Percentiles rank a stretch among this genome's conserved stretches.
phyloP scores from a whole-genome alignment of 2,797 vertebrate genomes.

The Fundulus diaphanus region DNA sequence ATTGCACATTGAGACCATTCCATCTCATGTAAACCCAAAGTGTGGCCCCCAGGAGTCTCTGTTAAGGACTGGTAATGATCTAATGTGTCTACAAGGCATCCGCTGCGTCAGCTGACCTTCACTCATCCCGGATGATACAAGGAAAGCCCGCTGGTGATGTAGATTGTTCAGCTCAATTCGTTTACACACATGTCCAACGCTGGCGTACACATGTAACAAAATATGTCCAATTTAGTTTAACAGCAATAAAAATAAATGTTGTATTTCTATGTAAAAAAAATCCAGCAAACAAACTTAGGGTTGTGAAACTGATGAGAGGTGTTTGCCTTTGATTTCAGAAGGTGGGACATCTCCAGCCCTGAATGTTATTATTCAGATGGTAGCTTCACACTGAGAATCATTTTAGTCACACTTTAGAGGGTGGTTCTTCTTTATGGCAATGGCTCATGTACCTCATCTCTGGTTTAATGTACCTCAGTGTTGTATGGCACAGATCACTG shows the following conservation, averaged over 20 bases:
- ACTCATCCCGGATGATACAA: background rate
- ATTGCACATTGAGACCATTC: background rate
- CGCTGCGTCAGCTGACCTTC: background rate
- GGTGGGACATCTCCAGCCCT: conserved; percentile 27
- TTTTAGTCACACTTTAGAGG: conserved; percentile 45
- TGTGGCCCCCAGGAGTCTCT: too few species aligned
- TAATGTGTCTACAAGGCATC: background rate
- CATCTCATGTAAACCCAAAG: background rate
- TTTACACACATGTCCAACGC: background rate
- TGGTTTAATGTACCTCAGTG: conserved; percentile 66
- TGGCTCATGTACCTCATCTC: conserved; percentile 51
- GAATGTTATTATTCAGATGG: conserved; percentile 25
- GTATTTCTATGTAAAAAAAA: background rate
- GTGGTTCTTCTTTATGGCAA: conserved; percentile 56
- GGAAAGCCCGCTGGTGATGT: background rate
- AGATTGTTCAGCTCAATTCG: background rate
- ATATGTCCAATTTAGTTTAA: background rate
- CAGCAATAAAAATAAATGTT: background rate
- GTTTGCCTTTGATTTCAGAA: conserved; percentile 30
- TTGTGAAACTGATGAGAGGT: conserved; percentile 19
- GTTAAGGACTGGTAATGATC: background rate
- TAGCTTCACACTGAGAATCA: conserved; percentile 33
- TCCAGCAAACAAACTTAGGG: conserved; percentile 8
- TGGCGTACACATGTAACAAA: background rate
- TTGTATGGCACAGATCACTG: conserved; percentile 64